A percentile compares a stretch with the other conserved stretches of the same genome.
Evolutionary conservation across 1,140 invertebrate species (phyloP).

Genomic region (Rhyacophila brunnea): DNA sequence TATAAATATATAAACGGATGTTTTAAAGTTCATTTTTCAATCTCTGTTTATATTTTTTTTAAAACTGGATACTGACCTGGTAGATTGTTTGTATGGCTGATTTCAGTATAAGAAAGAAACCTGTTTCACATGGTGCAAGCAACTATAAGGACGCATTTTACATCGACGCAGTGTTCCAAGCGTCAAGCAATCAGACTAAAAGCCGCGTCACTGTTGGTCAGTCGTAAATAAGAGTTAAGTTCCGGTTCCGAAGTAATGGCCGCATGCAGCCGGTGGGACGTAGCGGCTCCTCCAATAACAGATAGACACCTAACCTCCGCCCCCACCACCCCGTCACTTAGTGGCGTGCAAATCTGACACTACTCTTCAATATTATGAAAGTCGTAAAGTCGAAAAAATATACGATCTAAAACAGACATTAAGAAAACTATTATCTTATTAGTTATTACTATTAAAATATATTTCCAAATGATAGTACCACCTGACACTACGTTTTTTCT

Average conservation of each 20-base stretch:
- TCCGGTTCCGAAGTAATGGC: constrained; percentile 29
- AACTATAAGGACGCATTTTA: too few relatives aligned
- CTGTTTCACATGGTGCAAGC: too few relatives aligned
- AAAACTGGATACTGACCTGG: too few relatives aligned
- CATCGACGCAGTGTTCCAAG: constrained; percentile 20
- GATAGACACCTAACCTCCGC: constrained; percentile 11
- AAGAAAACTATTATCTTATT: constrained; percentile 12
- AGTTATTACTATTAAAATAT: too few relatives aligned
- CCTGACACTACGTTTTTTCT: too few relatives aligned
- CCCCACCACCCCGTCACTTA: too few relatives aligned
- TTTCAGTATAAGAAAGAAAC: too few relatives aligned
- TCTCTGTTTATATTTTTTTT: too few relatives aligned
- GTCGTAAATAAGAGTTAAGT: constrained; percentile 36
- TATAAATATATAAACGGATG: too few relatives aligned
- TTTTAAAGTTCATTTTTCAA: too few relatives aligned
- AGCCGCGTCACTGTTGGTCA: constrained; percentile 36
- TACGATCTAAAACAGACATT: constrained; percentile 3
- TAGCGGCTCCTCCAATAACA: constrained; percentile 17
- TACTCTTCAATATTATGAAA: neutral
- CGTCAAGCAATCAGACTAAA: constrained; percentile 34
- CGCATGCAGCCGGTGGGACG: constrained; percentile 17
- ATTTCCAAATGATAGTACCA: too few relatives aligned
- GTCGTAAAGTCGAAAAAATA: constrained; percentile 2
- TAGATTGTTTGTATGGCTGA: too few relatives aligned
- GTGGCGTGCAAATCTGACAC: constrained; percentile 1